Evolutionary conservation across 2,797 vertebrate species (phyloP).

Genomic region (Characodon lateralis): DNA sequence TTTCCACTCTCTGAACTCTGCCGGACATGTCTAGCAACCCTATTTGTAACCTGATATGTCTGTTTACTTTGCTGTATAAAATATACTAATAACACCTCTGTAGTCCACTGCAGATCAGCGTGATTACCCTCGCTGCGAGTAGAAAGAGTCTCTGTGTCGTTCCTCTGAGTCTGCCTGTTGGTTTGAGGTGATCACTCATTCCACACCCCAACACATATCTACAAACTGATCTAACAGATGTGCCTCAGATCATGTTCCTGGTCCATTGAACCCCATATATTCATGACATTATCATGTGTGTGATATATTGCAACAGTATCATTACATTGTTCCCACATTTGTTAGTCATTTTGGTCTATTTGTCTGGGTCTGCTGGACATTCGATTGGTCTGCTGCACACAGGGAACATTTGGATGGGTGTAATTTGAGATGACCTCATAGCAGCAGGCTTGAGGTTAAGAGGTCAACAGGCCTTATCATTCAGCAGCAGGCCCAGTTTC

Average conservation of each 20-base stretch:
- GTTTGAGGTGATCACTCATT: too few species aligned
- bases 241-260: not conserved
- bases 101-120: too few species aligned
- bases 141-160: too few species aligned
- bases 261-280: not conserved
- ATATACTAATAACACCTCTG: too few species aligned
- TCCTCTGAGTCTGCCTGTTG: too few species aligned
- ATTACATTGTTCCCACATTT: slow-evolving; percentile 3
- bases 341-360: slow-evolving; percentile 23
- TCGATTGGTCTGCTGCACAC: slow-evolving; percentile 46
- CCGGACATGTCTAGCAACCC: too few species aligned
- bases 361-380: slow-evolving; percentile 33
- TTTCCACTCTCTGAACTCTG: too few species aligned
- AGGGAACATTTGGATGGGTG: slow-evolving; percentile 64
- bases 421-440: slow-evolving; percentile 69
- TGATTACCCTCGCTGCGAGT: too few species aligned
- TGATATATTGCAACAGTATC: not conserved
- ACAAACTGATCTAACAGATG: not conserved
- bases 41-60: too few species aligned
- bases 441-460: slow-evolving; percentile 47
- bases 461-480: slow-evolving; percentile 71
- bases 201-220: too few species aligned
- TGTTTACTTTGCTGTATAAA: too few species aligned
- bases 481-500: slow-evolving; percentile 56
- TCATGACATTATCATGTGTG: not conserved